Percentiles rank a stretch among this genome's conserved stretches.
phyloP scores from a whole-genome alignment of 2,888 invertebrate species.

The Euplagia quadripunctaria region DNA sequence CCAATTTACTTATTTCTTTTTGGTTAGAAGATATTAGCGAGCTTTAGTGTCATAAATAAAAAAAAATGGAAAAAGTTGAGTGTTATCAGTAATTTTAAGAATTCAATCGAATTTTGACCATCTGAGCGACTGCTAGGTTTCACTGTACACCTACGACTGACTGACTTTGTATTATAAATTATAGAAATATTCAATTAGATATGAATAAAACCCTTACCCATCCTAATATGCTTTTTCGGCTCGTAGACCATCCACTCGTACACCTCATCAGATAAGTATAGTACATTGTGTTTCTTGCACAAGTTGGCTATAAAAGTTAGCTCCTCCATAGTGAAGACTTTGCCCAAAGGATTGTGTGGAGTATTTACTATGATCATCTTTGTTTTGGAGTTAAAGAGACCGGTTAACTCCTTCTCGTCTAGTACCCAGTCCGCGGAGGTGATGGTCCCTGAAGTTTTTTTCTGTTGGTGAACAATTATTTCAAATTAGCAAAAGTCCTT shows the following conservation, averaged over 20 bases:
- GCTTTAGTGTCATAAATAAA: too few species aligned
- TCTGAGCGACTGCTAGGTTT: too few species aligned
- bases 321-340: slow-evolving; percentile 91
- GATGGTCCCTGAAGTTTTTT: slow-evolving; percentile 73
- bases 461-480: slow-evolving; percentile 21
- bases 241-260: slow-evolving; percentile 99
- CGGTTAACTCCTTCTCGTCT: slow-evolving; percentile 93
- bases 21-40: too few species aligned
- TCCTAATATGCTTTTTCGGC: slow-evolving; percentile 94
- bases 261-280: slow-evolving; percentile 98
- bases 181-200: too few species aligned
- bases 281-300: slow-evolving; percentile 96
- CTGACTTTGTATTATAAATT: too few species aligned
- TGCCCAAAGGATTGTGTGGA: slow-evolving; percentile 99
- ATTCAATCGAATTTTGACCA: too few species aligned
- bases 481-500: too few species aligned
- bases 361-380: slow-evolving; percentile 99
- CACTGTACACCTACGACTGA: too few species aligned
- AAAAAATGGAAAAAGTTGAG: too few species aligned
- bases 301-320: slow-evolving; percentile 93
- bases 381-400: slow-evolving; percentile 94
- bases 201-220: slow-evolving; percentile 91
- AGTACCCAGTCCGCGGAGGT: slow-evolving; percentile 96
- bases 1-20: too few species aligned
- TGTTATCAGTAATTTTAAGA: too few species aligned